These are phyloP conservation scores for Andrena dorsata DNA, from an alignment of 2,888 invertebrate species.

Conservation along the genomic window DNA sequence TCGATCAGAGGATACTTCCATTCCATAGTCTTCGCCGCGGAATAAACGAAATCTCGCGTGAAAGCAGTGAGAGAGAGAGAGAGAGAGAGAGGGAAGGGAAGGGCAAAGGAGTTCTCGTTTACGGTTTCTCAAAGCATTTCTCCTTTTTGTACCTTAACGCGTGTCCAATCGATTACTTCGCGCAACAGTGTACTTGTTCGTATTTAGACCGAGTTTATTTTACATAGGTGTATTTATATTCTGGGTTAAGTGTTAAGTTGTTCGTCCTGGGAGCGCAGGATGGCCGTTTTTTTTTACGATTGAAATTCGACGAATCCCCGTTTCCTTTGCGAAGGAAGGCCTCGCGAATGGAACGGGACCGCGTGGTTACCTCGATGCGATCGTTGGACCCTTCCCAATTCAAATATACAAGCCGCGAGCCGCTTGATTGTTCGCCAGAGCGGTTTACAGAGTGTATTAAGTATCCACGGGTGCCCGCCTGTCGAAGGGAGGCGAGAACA, in stretches of 20 bases:
- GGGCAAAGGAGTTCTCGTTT: conserved; percentile 28
- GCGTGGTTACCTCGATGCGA: neutral
- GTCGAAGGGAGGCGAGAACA: neutral
- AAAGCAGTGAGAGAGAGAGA: neutral
- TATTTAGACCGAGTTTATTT: conserved; percentile 45
- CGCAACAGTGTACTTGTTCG: conserved; percentile 48
- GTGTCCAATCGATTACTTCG: conserved; percentile 23
- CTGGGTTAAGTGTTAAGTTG: conserved; percentile 59
- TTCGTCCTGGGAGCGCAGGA: neutral
- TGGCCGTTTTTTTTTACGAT: conserved; percentile 12
- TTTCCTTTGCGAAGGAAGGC: conserved; percentile 3
- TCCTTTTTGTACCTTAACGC: conserved; percentile 32
- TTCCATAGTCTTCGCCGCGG: conserved; percentile 7
- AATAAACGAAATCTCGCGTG: conserved; percentile 2
- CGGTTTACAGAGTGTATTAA: neutral
- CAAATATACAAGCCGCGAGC: neutral
- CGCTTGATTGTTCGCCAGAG: neutral
- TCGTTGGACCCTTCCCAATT: neutral
- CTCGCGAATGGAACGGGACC: neutral
- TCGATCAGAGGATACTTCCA: conserved; percentile 19
- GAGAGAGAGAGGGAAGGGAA: neutral
- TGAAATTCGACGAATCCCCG: neutral
- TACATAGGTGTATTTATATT: conserved; percentile 67
- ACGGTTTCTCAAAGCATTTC: conserved; percentile 18
- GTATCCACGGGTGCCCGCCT: conserved; percentile 7